Conservation (phyloP, 2,113 vertebrate species). For the Casuarius casuarius region DNA sequence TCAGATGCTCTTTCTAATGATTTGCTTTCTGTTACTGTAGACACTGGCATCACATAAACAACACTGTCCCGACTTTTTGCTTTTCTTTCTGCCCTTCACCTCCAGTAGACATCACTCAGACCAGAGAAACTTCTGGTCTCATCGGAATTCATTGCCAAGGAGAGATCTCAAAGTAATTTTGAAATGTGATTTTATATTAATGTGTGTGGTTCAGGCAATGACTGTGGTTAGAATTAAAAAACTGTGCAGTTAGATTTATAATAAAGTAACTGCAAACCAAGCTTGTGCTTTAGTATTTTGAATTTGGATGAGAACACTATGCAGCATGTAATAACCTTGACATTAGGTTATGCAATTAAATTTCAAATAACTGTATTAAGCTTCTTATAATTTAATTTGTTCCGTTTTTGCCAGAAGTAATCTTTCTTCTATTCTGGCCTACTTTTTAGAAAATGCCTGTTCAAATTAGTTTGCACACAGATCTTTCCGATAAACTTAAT, state of each 20-base stretch:
- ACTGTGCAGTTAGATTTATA: neutral
- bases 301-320: neutral
- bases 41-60: neutral
- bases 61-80: accelerated
- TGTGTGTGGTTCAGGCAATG: neutral
- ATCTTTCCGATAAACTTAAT: constrained; percentile 62
- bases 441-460: constrained; percentile 46
- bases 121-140: neutral
- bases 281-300: neutral
- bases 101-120: neutral
- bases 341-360: constrained; percentile 54
- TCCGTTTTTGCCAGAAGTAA: constrained; percentile 60
- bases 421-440: constrained; percentile 40
- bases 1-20: neutral
- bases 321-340: constrained; percentile 34
- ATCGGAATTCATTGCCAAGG: neutral
- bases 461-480: constrained; percentile 44
- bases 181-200: constrained; percentile 3
- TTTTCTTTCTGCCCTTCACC: neutral
- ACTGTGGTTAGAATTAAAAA: neutral
- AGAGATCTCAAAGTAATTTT: constrained; percentile 1
- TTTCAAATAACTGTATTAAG: constrained; percentile 60
- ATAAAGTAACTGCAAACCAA: constrained; percentile 30
- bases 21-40: neutral
- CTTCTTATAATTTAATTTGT: constrained; percentile 63